phyloP scores from a whole-genome alignment of 1,140 invertebrate species.

The Daktulosphaira vitifoliae region DNA sequence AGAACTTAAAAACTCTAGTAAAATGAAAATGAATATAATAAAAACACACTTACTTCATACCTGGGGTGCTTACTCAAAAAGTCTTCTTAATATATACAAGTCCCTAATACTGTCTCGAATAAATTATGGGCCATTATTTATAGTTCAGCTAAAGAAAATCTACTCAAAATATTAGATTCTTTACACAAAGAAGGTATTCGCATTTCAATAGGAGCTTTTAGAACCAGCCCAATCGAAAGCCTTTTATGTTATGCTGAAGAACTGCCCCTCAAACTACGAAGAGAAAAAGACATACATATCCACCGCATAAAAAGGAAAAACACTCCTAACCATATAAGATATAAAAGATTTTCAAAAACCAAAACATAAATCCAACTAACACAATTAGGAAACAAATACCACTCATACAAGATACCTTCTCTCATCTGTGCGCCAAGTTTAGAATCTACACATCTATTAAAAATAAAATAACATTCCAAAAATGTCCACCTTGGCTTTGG shows the following conservation, averaged over 20 bases:
- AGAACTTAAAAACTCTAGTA: conserved; percentile 1
- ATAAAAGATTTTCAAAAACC: conserved; percentile 2
- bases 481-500: neutral
- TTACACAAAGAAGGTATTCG: conserved; percentile 2
- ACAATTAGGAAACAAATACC: neutral
- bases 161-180: neutral
- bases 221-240: neutral
- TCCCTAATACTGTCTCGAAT: neutral
- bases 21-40: conserved; percentile 8
- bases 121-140: neutral
- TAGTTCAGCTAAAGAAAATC: neutral
- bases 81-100: neutral
- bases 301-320: conserved; percentile 1
- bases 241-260: neutral
- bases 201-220: neutral
- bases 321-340: neutral
- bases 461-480: conserved; percentile 7
- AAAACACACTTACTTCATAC: neutral
- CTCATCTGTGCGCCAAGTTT: neutral
- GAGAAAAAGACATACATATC: neutral
- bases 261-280: neutral
- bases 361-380: neutral
- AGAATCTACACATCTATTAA: neutral
- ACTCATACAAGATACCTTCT: neutral
- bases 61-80: neutral